Evolutionary conservation across 2,797 vertebrate species (phyloP), one percentile per base, ranked within the genome.

Genomic region (Rhincodon typus): DNA sequence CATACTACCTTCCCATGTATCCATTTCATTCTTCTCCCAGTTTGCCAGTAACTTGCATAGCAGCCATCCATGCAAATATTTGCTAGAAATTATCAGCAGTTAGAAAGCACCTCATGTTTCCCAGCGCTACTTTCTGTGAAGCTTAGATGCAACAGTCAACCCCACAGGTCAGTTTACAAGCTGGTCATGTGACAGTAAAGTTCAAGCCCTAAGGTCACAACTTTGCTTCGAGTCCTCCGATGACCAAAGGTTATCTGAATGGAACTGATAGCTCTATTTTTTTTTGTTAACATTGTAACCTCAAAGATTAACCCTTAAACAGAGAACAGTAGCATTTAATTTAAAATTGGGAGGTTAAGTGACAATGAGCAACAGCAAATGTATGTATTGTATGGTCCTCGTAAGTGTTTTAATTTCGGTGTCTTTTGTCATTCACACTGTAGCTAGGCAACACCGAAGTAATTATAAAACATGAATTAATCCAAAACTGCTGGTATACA

Each of bases 131-230:
- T 97, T 97, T 97, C 97, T 97, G 96, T 97, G 97, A 97, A 97
- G 97, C 96, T 96, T 96, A 96, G 97, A 96, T 97, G 96, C 96
- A 50, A 96, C 97, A 96, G 97, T 96, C 97, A 97, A 97, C 97
- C 97, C 97, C 97, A 97, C 97, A 98, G 98, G 98, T 98, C 98
- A 98, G 98, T 98, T 98, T 98, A 98, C 98, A 97, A 98, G 97
- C 97, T 77, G 97, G 98, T 99, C 98, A 99, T 98, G 98, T 99
- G 98, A 98, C 97, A 96, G 91, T 97, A 97, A 98, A 98, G 98
- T 98, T 99, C 98, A 99, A 98, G 98, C 98, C 98, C 98, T 96
- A 97, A 98, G 98, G 98, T 99, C 98, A 99, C 97, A 96, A 97
- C 97, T 98, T 97, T 98, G 98, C 97, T 98, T 97, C 97, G 98